phyloP scores from a whole-genome alignment of 92 coral and sea anemone genomes.

The Virgularia gustaviana region DNA sequence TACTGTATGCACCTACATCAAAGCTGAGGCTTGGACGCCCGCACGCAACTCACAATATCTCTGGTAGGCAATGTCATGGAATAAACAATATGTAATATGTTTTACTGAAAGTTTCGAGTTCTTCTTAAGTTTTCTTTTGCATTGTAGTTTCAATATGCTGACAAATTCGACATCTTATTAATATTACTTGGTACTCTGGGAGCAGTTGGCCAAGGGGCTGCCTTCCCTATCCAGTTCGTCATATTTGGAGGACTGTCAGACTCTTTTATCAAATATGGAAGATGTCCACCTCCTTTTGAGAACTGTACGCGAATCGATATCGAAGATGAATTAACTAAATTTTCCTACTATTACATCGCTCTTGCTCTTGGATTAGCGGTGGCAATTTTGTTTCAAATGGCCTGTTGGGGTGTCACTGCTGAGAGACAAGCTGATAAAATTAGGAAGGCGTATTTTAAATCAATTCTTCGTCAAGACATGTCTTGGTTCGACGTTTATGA shows the following conservation, averaged over 20 bases:
- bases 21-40: too few species aligned
- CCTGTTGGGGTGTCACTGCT: slow-evolving; percentile 63
- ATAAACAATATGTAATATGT: not conserved
- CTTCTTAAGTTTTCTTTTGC: not conserved
- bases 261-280: slow-evolving; percentile 46
- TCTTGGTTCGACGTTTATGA: slow-evolving; percentile 86
- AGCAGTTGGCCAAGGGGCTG: slow-evolving; percentile 75
- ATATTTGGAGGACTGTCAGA: slow-evolving; percentile 71
- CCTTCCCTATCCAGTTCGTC: slow-evolving; percentile 74
- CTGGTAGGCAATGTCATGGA: too few species aligned
- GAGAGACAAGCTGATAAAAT: slow-evolving; percentile 69
- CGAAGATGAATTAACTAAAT: slow-evolving; percentile 50
- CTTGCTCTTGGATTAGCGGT: slow-evolving; percentile 60
- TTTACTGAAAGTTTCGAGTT: not conserved
- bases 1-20: too few species aligned
- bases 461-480: slow-evolving; percentile 75
- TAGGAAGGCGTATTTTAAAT: slow-evolving; percentile 62
- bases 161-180: slow-evolving; percentile 47
- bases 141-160: slow-evolving; percentile 65
- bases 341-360: slow-evolving; percentile 68
- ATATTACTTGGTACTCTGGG: slow-evolving; percentile 57
- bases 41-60: too few species aligned
- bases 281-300: not conserved
- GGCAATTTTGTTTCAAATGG: slow-evolving; percentile 64
- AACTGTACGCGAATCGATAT: slow-evolving; percentile 32